Conservation (phyloP, 1,140 invertebrate genomes). For the Ruditapes philippinarum region DNA sequence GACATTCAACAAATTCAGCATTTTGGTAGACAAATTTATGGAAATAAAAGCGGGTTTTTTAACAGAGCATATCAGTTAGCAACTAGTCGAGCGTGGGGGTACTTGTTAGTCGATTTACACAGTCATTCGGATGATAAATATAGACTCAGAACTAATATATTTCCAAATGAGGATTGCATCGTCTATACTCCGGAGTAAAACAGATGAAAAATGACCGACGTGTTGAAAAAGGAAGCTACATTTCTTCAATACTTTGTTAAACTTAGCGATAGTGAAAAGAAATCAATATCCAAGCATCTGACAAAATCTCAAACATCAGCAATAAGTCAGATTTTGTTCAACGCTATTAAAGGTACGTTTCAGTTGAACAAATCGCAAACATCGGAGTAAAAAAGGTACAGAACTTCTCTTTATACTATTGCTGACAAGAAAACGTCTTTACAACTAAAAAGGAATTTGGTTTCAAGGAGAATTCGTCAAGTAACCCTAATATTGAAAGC, state of each 20-base stretch:
- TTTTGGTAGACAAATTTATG: conserved; percentile 20
- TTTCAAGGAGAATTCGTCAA: conserved; percentile 24
- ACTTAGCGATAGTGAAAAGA: neutral
- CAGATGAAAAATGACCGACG: too few relatives aligned
- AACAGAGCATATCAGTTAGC: conserved; percentile 21
- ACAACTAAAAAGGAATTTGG: conserved; percentile 11
- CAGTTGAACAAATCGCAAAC: neutral
- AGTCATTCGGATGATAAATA: neutral
- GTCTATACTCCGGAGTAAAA: neutral
- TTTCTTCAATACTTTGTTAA: neutral
- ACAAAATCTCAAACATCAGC: neutral
- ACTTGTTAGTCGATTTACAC: conserved; percentile 21
- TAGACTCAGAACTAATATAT: conserved; percentile 25
- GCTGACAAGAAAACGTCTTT: conserved; percentile 9
- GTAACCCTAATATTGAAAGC: neutral
- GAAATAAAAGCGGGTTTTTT: neutral
- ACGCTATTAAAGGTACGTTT: neutral
- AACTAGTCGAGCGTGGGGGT: neutral
- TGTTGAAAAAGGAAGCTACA: too few relatives aligned
- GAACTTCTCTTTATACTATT: neutral
- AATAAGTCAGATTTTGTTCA: neutral
- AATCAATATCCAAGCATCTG: neutral
- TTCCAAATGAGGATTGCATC: neutral
- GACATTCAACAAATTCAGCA: conserved; percentile 12
- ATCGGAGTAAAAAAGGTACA: neutral